Evolutionary conservation across 2,113 vertebrate species (phyloP).

Genomic region (Accipiter cooperii): DNA sequence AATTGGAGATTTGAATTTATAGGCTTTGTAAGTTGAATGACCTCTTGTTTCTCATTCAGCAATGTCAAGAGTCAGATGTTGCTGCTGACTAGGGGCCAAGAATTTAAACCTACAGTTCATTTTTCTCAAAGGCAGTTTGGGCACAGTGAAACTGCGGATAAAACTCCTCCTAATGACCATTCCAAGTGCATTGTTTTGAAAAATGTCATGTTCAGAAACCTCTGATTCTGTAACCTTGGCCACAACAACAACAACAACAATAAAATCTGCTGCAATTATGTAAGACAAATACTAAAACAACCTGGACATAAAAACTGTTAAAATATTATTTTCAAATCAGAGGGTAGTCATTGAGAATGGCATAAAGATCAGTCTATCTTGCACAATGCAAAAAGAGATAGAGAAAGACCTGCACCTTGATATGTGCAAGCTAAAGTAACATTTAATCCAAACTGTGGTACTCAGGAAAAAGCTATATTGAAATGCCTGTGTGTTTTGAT

Average conservation of each 20-base stretch:
- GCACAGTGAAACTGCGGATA: not conserved
- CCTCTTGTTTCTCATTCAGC: not conserved
- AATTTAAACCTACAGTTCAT: not conserved
- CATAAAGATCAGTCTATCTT: not conserved
- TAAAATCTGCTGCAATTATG: not conserved
- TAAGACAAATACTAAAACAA: not conserved
- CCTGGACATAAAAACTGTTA: not conserved
- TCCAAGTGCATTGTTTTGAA: not conserved
- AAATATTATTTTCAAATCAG: not conserved
- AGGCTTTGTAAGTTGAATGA: not conserved
- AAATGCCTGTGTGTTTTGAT: not conserved
- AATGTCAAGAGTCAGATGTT: not conserved
- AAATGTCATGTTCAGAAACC: not conserved
- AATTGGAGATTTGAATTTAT: not conserved
- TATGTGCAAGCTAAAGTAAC: not conserved
- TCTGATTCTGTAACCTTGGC: not conserved
- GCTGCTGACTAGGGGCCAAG: not conserved
- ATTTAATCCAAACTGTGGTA: not conserved
- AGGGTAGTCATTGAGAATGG: not conserved
- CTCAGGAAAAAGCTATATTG: not conserved
- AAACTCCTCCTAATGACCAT: not conserved
- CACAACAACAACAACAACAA: not conserved
- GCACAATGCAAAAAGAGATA: not conserved
- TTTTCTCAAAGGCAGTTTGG: not conserved
- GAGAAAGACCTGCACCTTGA: not conserved